These are phyloP conservation scores for Eilema caniola DNA, from an alignment of 2,888 invertebrate species.

Conservation along the genomic window DNA sequence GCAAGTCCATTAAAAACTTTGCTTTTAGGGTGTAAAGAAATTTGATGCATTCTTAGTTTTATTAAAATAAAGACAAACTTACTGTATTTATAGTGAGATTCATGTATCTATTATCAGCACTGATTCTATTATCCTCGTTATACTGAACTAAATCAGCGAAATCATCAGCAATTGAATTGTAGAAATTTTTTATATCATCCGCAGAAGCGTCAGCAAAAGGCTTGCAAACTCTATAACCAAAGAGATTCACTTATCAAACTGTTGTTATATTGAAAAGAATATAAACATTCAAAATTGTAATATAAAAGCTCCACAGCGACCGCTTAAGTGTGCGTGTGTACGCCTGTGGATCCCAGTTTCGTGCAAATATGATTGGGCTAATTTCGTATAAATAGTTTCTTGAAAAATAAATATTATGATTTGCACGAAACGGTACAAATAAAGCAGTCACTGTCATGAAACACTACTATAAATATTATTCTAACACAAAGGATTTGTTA, in stretches of 20 bases:
- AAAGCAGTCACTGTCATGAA: not conserved
- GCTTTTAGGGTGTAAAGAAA: not conserved
- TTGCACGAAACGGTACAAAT: too few relatives aligned
- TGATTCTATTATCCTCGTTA: constrained; percentile 95
- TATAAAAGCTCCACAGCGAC: too few relatives aligned
- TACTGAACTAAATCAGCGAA: constrained; percentile 98
- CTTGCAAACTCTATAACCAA: constrained; percentile 89
- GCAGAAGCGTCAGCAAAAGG: constrained; percentile 89
- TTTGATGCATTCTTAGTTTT: not conserved
- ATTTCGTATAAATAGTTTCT: too few relatives aligned
- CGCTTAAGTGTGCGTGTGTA: too few relatives aligned
- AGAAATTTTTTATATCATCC: constrained; percentile 93
- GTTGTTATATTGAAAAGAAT: not conserved
- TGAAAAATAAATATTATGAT: too few relatives aligned
- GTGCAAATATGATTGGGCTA: too few relatives aligned
- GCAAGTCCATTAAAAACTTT: not conserved
- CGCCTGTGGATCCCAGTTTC: too few relatives aligned
- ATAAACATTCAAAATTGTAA: not conserved
- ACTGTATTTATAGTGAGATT: constrained; percentile 93
- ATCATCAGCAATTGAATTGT: constrained; percentile 93
- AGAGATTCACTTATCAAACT: not conserved
- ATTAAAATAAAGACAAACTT: constrained; percentile 32
- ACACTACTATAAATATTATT: not conserved
- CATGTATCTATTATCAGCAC: constrained; percentile 85
- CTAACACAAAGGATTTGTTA: constrained; percentile 55